Evolutionary conservation across 2,113 vertebrate genomes (phyloP).

Genomic region (Chelonoidis abingdonii): DNA sequence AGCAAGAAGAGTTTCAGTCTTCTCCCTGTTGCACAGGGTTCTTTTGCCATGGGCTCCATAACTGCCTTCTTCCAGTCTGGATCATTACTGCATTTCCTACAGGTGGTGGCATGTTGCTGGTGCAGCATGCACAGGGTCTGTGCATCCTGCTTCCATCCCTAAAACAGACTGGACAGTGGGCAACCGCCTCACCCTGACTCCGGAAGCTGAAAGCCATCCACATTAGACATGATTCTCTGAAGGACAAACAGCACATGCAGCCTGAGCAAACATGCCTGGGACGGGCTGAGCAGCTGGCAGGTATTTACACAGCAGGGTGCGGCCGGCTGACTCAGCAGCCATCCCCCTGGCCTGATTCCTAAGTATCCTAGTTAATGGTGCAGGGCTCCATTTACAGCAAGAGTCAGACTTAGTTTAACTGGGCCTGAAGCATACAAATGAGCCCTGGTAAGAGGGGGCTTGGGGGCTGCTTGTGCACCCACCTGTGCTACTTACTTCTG

Average conservation of each 20-base stretch:
- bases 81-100: not conserved
- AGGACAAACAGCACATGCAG: not conserved
- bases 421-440: not conserved
- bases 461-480: not conserved
- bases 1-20: not conserved
- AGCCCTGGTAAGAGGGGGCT: accelerated
- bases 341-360: not conserved
- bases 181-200: not conserved
- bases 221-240: constrained; percentile 31
- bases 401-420: not conserved
- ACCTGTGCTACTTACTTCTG: not conserved
- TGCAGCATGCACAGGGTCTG: not conserved
- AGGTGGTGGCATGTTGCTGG: accelerated
- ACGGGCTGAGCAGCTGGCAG: constrained; percentile 9
- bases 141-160: not conserved
- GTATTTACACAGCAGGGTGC: constrained; percentile 43
- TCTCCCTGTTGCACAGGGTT: not conserved
- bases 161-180: not conserved
- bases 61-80: not conserved
- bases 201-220: not conserved
- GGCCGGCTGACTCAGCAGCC: constrained; percentile 53
- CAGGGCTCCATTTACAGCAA: not conserved
- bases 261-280: constrained; percentile 32
- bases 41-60: not conserved
- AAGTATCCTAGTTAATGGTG: not conserved